phyloP scores from a whole-genome alignment of 1,140 invertebrate species.

The Bombus consobrinus region DNA sequence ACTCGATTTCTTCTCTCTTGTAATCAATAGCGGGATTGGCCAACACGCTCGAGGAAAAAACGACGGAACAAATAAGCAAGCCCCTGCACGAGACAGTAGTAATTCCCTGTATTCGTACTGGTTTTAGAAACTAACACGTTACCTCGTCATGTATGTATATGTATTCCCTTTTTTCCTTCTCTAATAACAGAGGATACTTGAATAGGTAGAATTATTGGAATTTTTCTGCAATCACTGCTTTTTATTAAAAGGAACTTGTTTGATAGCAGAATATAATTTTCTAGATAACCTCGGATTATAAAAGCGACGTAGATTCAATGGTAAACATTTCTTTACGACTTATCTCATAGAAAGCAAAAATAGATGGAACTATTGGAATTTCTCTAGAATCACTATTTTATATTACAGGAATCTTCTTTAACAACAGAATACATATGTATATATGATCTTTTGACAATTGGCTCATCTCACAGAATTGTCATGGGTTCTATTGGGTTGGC shows the following conservation, averaged over 20 bases:
- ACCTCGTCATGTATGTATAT: neutral
- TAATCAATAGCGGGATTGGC: conserved; percentile 73
- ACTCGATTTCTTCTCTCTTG: conserved; percentile 78
- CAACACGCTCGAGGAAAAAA: conserved; percentile 45
- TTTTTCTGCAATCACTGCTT: neutral
- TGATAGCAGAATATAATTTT: neutral
- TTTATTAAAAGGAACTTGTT: neutral
- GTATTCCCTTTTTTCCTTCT: neutral
- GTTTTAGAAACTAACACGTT: neutral
- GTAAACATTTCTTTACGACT: neutral
- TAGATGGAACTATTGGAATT: neutral
- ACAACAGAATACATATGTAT: neutral
- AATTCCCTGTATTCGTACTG: neutral
- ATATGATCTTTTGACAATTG: neutral
- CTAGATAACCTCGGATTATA: neutral
- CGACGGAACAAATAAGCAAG: conserved; percentile 56
- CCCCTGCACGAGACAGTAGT: conserved; percentile 21
- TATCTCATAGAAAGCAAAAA: neutral
- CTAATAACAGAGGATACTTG: neutral
- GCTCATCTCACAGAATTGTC: neutral
- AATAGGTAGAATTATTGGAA: neutral
- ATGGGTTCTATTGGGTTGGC: too few species aligned
- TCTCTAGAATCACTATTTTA: neutral
- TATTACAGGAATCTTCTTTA: neutral
- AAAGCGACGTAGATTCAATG: neutral